phyloP scores from a whole-genome alignment of 1,140 invertebrate species.

The Cherax quadricarinatus region DNA sequence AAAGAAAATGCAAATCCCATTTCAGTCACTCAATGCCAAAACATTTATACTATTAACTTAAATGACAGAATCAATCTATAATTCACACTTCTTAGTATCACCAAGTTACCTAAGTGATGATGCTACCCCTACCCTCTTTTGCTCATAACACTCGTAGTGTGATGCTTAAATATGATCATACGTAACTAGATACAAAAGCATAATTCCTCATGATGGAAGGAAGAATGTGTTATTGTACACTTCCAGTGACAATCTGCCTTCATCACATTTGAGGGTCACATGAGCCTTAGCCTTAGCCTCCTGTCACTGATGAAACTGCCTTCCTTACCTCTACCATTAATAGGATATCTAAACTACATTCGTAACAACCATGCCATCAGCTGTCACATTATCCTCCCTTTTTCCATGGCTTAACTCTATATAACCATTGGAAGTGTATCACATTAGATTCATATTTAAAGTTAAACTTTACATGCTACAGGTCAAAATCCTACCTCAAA shows the following conservation, averaged over 20 bases:
- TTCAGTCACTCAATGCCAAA: slow-evolving; percentile 14
- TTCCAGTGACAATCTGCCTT: no score
- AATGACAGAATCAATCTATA: slow-evolving; percentile 14
- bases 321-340: slow-evolving; percentile 17
- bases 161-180: not conserved
- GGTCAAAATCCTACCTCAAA: slow-evolving; percentile 45
- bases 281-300: not conserved
- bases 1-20: slow-evolving; percentile 7
- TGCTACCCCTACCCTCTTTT: not conserved
- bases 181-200: not conserved
- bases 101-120: not conserved
- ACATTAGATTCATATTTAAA: slow-evolving; percentile 50
- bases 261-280: not conserved
- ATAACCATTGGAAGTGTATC: slow-evolving; percentile 59
- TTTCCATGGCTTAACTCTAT: slow-evolving; percentile 39
- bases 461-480: slow-evolving; percentile 42
- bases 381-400: slow-evolving; percentile 30
- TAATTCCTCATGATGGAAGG: not conserved
- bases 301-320: not conserved
- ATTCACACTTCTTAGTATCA: not conserved
- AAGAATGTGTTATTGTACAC: not conserved
- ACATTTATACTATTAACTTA: slow-evolving; percentile 21
- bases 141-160: not conserved
- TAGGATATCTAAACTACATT: slow-evolving; percentile 36
- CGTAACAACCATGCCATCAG: slow-evolving; percentile 37